Evolutionary conservation across 2,888 invertebrate species (phyloP), one percentile per base, ranked within the genome.

Genomic region (Drosophila monieri): DNA sequence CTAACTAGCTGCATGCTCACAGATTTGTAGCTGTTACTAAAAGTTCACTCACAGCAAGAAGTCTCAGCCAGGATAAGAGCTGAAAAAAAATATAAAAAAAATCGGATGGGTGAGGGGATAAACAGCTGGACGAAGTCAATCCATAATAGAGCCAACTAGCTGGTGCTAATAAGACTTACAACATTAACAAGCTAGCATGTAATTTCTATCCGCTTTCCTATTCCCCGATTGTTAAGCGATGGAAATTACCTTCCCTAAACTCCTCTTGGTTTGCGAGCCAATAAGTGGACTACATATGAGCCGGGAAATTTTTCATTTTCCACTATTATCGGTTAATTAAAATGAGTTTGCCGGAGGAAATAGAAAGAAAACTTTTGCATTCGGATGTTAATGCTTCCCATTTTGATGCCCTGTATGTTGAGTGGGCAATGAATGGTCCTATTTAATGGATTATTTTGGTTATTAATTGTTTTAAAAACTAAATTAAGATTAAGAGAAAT

Each of bases 1-100:
- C 84, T 86, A 80, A 80, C 80, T 84, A 80, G 80, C 84, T 48
- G 67, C 62, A 69, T 80, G 65, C 72, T 62, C 54, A 55, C 72
- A 71, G 69, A 71, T 69, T 69, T 69, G 72, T 69, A 62, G 62
- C 68, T 53, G 54, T 71, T 61, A 71, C 61, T 69, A 49, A 71
- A 69, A 71, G 53, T 61, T 69, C 64, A 53, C 64, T 66, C 41
- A 65, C 64, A 39, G 41, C 67, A 32, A 54, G 55, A 32, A 65
- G 67, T 65, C 64, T 47, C 35, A 64, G 35, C 51, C 27, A 18
- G 60, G 47, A 47, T 48, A 47, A 47, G 12, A 32, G 47, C 30
- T 8, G 18, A 18, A 25, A 48, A 25, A 48, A 47, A 57, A 9
- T 8, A 15, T 8, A 14, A 5, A 14, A 37, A 65, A 62, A 32